Percentiles rank a stretch among this genome's conserved stretches.
Conservation (phyloP, 2,113 vertebrate genomes). For the Seriola dumerili region DNA sequence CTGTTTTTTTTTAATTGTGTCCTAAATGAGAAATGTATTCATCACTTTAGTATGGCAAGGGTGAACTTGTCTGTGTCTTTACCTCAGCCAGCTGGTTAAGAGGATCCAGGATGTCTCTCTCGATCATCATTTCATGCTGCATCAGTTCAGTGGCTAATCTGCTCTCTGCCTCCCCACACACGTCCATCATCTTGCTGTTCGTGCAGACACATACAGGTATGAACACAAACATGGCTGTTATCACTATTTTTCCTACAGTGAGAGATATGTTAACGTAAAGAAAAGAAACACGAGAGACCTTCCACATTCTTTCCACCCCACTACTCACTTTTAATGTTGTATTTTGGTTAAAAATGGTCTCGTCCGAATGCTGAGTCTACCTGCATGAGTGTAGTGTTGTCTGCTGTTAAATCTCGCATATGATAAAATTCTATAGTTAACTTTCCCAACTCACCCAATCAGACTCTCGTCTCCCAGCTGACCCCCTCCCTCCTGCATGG, state of each 20-base stretch:
- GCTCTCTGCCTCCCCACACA: constrained; percentile 92
- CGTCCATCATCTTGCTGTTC: constrained; percentile 94
- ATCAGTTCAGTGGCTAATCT: constrained; percentile 92
- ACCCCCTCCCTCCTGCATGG: constrained; percentile 90
- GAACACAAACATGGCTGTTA: constrained; percentile 26
- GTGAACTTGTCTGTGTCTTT: constrained; percentile 2
- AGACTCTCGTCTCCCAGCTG: constrained; percentile 93
- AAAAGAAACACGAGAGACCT: background rate
- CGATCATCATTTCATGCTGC: constrained; percentile 91
- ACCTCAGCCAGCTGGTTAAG: constrained; percentile 93
- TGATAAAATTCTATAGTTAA: background rate
- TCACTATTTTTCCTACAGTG: constrained; percentile 1
- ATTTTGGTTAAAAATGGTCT: background rate
- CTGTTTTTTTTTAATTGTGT: background rate
- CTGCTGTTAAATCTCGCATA: too few species aligned
- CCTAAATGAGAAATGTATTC: background rate
- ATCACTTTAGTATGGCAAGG: background rate
- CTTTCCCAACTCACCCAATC: constrained; percentile 87
- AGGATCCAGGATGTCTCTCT: constrained; percentile 93
- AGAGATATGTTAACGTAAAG: background rate
- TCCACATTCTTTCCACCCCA: background rate
- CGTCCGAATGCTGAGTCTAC: background rate
- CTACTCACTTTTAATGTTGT: background rate
- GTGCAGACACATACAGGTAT: constrained; percentile 33
- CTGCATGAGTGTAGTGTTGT: background rate